These are phyloP conservation scores for Netelia fuscicornis DNA, from an alignment of 2,888 invertebrate genomes.

Conservation along the genomic window DNA sequence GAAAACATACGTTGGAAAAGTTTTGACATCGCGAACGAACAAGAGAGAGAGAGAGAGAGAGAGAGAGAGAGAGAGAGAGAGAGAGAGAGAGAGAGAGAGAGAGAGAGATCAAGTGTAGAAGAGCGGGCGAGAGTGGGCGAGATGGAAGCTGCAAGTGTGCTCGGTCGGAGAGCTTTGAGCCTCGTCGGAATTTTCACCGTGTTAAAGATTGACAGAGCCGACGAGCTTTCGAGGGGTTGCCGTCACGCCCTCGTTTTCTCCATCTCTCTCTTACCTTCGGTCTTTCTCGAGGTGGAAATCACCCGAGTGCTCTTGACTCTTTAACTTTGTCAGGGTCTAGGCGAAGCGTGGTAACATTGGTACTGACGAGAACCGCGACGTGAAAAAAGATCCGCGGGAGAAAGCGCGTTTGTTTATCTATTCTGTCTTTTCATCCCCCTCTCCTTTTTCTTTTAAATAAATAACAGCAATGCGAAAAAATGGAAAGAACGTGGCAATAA, in stretches of 20 bases:
- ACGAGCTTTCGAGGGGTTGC: slow-evolving; percentile 41
- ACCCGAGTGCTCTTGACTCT: slow-evolving; percentile 45
- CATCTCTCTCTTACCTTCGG: neutral
- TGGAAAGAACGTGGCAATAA: slow-evolving; percentile 6
- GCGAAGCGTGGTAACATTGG: slow-evolving; percentile 22
- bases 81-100: slow-evolving; percentile 12
- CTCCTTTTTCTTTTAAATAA: neutral
- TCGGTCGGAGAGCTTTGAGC: slow-evolving; percentile 20
- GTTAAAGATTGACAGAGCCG: slow-evolving; percentile 39
- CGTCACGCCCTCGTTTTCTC: slow-evolving; percentile 32
- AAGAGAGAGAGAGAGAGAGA: slow-evolving; percentile 9
- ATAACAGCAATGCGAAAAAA: neutral
- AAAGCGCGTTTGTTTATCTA: neutral
- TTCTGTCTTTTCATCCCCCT: neutral
- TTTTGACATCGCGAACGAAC: slow-evolving; percentile 15
- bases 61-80: slow-evolving; percentile 11
- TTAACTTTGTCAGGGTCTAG: slow-evolving; percentile 49
- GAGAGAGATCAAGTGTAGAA: neutral
- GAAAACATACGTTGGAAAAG: slow-evolving; percentile 31
- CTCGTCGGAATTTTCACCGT: slow-evolving; percentile 23
- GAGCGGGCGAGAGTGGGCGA: neutral
- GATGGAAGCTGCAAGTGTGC: slow-evolving; percentile 11
- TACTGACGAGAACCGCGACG: slow-evolving; percentile 3
- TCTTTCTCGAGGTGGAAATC: slow-evolving; percentile 37
- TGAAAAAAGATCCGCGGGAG: slow-evolving; percentile 16